phyloP scores from a whole-genome alignment of 2,797 vertebrate species.

The Oophaga sylvatica region DNA sequence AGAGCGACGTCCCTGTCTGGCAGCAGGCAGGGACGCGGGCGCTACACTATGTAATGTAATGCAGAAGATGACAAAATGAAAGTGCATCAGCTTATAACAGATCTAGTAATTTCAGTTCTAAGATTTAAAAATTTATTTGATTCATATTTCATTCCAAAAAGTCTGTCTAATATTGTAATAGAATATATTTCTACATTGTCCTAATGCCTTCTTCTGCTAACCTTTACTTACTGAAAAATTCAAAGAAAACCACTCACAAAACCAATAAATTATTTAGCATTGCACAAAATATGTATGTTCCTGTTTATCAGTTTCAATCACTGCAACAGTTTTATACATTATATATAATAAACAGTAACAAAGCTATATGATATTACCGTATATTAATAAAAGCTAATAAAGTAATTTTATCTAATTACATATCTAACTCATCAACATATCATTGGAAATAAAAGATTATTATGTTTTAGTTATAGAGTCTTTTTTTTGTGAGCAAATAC shows the following conservation, averaged over 20 bases:
- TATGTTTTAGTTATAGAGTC: conserved; percentile 3
- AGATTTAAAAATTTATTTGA: neutral
- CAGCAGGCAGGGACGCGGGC: no score
- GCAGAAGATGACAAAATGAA: neutral
- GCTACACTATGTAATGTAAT: no score
- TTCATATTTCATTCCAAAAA: neutral
- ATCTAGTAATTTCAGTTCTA: no score
- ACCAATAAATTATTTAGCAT: conserved; percentile 67
- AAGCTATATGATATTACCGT: conserved; percentile 42
- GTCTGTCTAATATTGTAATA: neutral
- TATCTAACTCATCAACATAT: no score
- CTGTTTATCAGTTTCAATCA: conserved; percentile 60
- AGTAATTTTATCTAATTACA: conserved; percentile 31
- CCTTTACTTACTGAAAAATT: conserved; percentile 47
- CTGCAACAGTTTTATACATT: conserved; percentile 64
- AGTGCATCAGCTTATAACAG: neutral
- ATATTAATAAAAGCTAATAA: conserved; percentile 41
- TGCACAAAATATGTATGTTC: conserved; percentile 57
- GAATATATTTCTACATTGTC: neutral
- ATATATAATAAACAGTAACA: conserved; percentile 61
- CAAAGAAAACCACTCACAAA: conserved; percentile 37
- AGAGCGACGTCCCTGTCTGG: no score
- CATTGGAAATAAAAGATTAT: neutral
- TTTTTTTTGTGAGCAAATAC: conserved; percentile 57
- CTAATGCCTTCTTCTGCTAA: conserved; percentile 19